Evolutionary conservation across 2,888 invertebrate species (phyloP).

Genomic region (Heliconius erato): DNA sequence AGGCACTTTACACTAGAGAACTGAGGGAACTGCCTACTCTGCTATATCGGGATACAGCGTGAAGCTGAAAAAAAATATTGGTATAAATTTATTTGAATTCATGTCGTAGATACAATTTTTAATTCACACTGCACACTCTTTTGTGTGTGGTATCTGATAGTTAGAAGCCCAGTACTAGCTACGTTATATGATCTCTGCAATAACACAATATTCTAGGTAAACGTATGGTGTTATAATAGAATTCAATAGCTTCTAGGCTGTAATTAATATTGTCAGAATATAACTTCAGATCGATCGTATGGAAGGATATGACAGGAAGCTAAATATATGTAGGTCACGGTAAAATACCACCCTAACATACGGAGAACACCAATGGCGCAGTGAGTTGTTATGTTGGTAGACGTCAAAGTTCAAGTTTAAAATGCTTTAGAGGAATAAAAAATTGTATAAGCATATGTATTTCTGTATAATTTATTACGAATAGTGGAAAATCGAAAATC

Average conservation of each 20-base stretch:
- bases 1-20: too few species aligned
- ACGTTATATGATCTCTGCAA: background rate
- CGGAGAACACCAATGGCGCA: background rate
- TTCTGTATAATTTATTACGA: too few species aligned
- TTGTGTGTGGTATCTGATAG: background rate
- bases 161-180: background rate
- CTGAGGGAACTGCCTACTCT: too few species aligned
- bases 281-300: conserved; percentile 23
- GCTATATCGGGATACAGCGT: too few species aligned
- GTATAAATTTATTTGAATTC: too few species aligned
- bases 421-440: too few species aligned
- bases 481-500: too few species aligned
- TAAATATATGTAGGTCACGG: conserved; percentile 51
- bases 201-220: background rate
- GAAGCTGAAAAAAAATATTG: too few species aligned
- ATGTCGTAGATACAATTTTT: background rate
- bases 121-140: background rate
- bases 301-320: conserved; percentile 27
- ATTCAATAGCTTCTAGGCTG: background rate
- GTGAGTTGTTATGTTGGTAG: background rate
- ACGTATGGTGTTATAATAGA: background rate
- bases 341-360: conserved; percentile 44
- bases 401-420: background rate
- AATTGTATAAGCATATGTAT: too few species aligned
- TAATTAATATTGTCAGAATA: conserved; percentile 21